phyloP scores from a whole-genome alignment of 2,888 invertebrate species.

The Eueremaeus valkanovi region DNA sequence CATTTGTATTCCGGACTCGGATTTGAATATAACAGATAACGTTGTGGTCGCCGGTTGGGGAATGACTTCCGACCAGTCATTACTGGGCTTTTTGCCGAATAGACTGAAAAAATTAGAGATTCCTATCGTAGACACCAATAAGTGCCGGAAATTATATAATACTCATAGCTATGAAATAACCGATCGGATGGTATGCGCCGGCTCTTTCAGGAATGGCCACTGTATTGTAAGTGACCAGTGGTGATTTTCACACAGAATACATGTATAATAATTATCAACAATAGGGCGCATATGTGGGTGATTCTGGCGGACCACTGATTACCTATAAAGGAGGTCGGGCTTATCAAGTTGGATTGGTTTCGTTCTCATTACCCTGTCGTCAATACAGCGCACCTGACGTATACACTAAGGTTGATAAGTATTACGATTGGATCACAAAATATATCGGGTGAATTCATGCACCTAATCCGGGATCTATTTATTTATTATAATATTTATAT shows the following conservation, averaged over 20 bases:
- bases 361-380: conserved; percentile 40
- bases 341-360: conserved; percentile 36
- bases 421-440: conserved; percentile 35
- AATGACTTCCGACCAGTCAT: conserved; percentile 23
- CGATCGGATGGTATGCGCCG: conserved; percentile 38
- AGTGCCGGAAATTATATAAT: conserved; percentile 31
- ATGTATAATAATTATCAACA: neutral
- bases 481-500: neutral
- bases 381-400: conserved; percentile 35
- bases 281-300: conserved; percentile 39
- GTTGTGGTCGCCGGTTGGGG: conserved; percentile 37
- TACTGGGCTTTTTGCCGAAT: conserved; percentile 22
- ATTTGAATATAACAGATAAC: neutral
- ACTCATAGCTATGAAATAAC: conserved; percentile 28
- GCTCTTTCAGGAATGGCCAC: conserved; percentile 34
- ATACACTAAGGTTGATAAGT: conserved; percentile 29
- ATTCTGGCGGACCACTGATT: conserved; percentile 37
- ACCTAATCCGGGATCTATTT: too few species aligned
- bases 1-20: conserved; percentile 29
- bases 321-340: conserved; percentile 30
- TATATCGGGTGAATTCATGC: neutral
- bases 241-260: neutral
- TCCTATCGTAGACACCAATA: conserved; percentile 36
- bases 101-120: conserved; percentile 23
- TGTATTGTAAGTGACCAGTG: conserved; percentile 29